A percentile compares a stretch with the other conserved stretches of the same genome.
These are phyloP conservation scores for Muscicapa striata DNA, from an alignment of 2,797 vertebrate species.

Conservation along the genomic window DNA sequence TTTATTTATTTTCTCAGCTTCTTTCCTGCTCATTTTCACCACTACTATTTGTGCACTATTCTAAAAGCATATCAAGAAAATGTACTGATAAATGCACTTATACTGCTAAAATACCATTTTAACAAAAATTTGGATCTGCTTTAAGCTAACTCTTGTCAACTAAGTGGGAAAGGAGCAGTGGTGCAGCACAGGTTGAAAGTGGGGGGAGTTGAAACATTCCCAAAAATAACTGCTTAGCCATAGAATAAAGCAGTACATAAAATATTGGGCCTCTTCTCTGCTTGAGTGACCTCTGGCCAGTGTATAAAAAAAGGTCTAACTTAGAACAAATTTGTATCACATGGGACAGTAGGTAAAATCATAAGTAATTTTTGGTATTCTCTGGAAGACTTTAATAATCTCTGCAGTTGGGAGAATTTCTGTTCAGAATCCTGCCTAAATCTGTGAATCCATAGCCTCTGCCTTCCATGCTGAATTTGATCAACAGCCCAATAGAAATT, in stretches of 20 bases:
- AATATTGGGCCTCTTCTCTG: not conserved
- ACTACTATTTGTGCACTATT: not conserved
- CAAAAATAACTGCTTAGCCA: not conserved
- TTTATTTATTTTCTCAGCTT: not conserved
- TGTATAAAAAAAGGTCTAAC: not conserved
- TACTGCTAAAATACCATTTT: not conserved
- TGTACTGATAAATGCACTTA: not conserved
- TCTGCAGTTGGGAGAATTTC: not conserved
- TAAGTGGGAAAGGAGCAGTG: not conserved
- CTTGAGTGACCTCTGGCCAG: not conserved
- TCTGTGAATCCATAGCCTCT: not conserved
- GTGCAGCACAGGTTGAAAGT: not conserved
- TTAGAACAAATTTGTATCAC: not conserved
- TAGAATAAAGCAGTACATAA: not conserved
- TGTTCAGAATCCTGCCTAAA: not conserved
- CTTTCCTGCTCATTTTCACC: not conserved
- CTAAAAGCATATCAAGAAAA: not conserved
- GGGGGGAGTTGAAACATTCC: not conserved
- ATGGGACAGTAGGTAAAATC: not conserved
- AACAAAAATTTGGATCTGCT: not conserved
- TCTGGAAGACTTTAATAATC: not conserved
- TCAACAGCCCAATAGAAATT: not conserved
- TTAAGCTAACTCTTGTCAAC: not conserved
- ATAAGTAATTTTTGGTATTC: not conserved
- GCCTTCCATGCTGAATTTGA: not conserved